Evolutionary conservation across 2,888 invertebrate genomes (phyloP), one percentile per base, ranked within the genome.

Genomic region (Agonopterix arenella): DNA sequence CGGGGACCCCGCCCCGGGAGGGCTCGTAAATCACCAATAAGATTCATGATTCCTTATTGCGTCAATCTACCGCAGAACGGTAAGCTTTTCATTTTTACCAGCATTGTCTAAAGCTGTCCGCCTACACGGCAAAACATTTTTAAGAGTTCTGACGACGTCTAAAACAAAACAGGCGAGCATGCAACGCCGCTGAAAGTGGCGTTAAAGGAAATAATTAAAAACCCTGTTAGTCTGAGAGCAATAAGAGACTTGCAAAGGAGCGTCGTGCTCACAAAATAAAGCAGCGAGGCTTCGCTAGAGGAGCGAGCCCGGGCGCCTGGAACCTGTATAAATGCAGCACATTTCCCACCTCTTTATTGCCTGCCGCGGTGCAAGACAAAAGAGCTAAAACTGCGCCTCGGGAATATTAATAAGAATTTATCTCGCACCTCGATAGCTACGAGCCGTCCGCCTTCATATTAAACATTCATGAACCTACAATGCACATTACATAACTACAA

Each of bases 201-300:
- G 78, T 82, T 78, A 84, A 82, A 84, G 83, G 80, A 84, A 85
- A 88, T 86, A 86, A 86, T 88, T 86, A 88, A 86, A 86, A 86
- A 83, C 76, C 82, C 81, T 84, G 84, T 85, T 84, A 84, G 83
- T 74, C 76, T 76, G 70, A 68, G 71, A 77, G 85, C 77, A 84
- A 84, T 83, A 80, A 81, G 74, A 70, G 76, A 64, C 57, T 66
- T 62, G 73, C 76, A 84, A 83, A 84, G 82, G 76, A 80, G 72
- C 78, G 73, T 61, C 65, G 74, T 11, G 72, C 66, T 72, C 70
- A 67, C 72, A 80, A 84, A 85, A 85, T 81, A 84, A 81, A 83
- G 68, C 73, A 70, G 66, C 28, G 28, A 28, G 1, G 28, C 28
- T 28, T 28, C 28, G 28, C 28, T 7, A 28, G 28, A 28, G 60